Base-by-base conservation (phyloP, 1,140 invertebrate species). In the Carcinoscorpius rotundicauda region DNA sequence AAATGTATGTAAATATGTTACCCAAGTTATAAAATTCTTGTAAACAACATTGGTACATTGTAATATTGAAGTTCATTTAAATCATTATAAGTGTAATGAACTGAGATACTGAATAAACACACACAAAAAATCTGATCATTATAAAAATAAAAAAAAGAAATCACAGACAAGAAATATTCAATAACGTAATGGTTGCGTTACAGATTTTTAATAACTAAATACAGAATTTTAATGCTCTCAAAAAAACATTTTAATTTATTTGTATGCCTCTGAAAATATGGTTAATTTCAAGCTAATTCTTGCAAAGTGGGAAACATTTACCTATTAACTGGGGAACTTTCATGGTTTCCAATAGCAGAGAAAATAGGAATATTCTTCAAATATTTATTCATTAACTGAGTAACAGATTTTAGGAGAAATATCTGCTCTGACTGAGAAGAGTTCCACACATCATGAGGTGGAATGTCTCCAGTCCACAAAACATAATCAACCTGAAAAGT, bases 381-480 rank as follows among this genome's bases (percentile, higher is more conserved):
- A 75, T 87, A 87, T 60, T 73, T 65, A 63, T 88, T 84, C 0
- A 85, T 83, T 82, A 94, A 86, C 72, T 92, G 88, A 52, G 83
- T 81, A 0, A 93, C 88, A 2, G 92, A 89, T 70, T 91, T 87
- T 68, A 88, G 85, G 3, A 97, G 78, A 72, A 87, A 86, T 4
- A 94, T 73, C 75, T 97, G 96, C 74, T 93, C 88, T 69, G 88
- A 85, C 72, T 86, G 83, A 0, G 93, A 94, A 78, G 98, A 93
- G 75, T 97, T 96, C 95, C 95, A 98, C 0, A 97, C 87, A 76
- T 98, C 93, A 73, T 99, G 96, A 0, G 95, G 88, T 29, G 94
- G 94, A 60, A 98, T 76, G 79, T 99, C 96, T 3, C 96, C 96
- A 0, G 96, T 98, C 92, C 94, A 98, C n/a, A 97, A 77, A 68